Conservation (phyloP, 2,888 invertebrate species). For the Luffia ferchaultella region DNA sequence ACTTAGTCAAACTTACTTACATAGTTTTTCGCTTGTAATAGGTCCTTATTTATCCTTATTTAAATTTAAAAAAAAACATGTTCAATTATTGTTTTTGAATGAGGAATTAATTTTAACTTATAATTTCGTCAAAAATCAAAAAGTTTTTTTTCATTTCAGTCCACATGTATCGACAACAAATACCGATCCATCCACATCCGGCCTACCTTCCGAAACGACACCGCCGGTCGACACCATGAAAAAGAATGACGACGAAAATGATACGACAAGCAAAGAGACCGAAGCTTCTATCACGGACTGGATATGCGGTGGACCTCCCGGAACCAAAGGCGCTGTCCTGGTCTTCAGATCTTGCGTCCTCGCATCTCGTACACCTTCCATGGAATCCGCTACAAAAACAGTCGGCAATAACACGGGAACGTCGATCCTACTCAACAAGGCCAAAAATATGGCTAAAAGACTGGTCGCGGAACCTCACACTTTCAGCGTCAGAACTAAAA, state of each 20-base stretch:
- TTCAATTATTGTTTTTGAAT: no score
- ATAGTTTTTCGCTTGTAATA: not conserved
- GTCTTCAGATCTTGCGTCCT: conserved; percentile 73
- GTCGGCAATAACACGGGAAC: conserved; percentile 51
- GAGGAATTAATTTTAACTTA: no score
- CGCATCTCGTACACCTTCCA: conserved; percentile 48
- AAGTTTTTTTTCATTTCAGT: conserved; percentile 38
- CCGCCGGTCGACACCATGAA: conserved; percentile 15
- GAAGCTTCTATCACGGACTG: conserved; percentile 52
- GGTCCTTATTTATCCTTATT: not conserved
- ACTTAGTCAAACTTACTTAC: no score
- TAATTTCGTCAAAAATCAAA: no score
- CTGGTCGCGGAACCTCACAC: conserved; percentile 49
- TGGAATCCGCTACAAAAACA: conserved; percentile 34
- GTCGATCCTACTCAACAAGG: conserved; percentile 48
- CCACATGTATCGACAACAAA: conserved; percentile 58
- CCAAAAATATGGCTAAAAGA: conserved; percentile 52
- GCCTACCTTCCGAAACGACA: conserved; percentile 28
- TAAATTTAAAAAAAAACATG: not conserved
- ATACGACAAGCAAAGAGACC: conserved; percentile 18
- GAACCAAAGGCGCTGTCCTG: conserved; percentile 70
- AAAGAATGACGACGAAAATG: conserved; percentile 19
- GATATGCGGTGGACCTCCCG: conserved; percentile 67
- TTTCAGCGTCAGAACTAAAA: conserved; percentile 45
- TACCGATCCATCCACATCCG: conserved; percentile 53